Evolutionary conservation across 2,888 invertebrate genomes (phyloP).

Genomic region (Stegophylla sp.): DNA sequence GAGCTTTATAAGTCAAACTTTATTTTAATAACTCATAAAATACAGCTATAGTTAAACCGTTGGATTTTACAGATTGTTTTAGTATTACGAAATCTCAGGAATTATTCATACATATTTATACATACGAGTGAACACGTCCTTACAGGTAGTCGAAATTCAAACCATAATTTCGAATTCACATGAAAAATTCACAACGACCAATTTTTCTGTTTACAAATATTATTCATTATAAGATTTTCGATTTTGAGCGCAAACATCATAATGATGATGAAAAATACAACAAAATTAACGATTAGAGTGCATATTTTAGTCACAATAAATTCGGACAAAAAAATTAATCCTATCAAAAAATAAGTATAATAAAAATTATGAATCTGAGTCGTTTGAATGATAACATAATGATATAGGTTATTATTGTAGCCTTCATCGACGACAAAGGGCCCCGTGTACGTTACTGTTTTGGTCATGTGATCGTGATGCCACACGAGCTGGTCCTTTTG

Average conservation of each 20-base stretch:
- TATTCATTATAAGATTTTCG: neutral
- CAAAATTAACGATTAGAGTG: neutral
- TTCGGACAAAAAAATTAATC: no score
- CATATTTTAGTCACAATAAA: neutral
- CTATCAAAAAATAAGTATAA: no score
- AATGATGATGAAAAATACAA: no score
- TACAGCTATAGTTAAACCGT: no score
- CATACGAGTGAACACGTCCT: no score
- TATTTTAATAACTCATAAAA: no score
- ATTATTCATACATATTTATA: no score
- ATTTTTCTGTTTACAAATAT: neutral
- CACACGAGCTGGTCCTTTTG: neutral
- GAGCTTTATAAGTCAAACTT: no score
- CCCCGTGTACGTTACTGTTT: neutral
- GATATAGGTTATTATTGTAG: neutral
- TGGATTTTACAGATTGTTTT: no score
- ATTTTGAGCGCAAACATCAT: neutral
- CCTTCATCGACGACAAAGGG: neutral
- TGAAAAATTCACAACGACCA: neutral
- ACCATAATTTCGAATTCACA: neutral
- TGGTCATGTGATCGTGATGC: neutral
- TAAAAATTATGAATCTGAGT: neutral
- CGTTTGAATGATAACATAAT: neutral
- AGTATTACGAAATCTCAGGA: no score
- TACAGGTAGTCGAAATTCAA: neutral